Conservation (phyloP, 2,113 vertebrate genomes). For the Chlorodrepanis virens region DNA sequence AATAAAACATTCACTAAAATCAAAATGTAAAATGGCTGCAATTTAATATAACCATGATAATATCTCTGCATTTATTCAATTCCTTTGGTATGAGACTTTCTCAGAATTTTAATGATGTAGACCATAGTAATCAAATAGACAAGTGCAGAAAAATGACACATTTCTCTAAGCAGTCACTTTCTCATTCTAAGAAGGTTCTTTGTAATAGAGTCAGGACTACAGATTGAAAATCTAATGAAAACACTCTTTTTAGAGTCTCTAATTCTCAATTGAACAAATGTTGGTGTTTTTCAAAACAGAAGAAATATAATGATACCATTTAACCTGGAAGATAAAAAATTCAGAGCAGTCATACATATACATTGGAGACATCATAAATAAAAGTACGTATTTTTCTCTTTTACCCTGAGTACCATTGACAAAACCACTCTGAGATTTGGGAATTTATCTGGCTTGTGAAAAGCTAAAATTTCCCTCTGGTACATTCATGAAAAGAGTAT, state of each 20-base stretch:
- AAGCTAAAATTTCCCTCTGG: background rate
- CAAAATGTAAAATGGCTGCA: background rate
- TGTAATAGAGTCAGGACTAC: background rate
- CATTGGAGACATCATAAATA: background rate
- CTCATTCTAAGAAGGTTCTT: background rate
- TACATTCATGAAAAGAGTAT: background rate
- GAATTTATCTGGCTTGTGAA: background rate
- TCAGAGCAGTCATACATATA: background rate
- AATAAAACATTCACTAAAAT: conserved; percentile 52
- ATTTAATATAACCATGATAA: conserved; percentile 4
- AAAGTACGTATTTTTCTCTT: background rate
- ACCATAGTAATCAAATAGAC: background rate
- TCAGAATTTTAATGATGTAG: conserved; percentile 20
- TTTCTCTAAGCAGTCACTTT: background rate
- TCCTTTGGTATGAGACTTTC: background rate
- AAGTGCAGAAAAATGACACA: background rate
- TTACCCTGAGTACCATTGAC: background rate
- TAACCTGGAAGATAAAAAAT: background rate
- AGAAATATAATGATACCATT: background rate
- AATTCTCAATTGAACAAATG: background rate
- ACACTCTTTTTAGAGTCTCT: background rate
- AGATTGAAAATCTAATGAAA: background rate
- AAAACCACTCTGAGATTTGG: background rate
- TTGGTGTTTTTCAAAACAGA: conserved; percentile 19
- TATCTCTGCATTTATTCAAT: background rate